Base-by-base conservation (phyloP, 1,140 invertebrate genomes). In the Kradibia gibbosae region DNA sequence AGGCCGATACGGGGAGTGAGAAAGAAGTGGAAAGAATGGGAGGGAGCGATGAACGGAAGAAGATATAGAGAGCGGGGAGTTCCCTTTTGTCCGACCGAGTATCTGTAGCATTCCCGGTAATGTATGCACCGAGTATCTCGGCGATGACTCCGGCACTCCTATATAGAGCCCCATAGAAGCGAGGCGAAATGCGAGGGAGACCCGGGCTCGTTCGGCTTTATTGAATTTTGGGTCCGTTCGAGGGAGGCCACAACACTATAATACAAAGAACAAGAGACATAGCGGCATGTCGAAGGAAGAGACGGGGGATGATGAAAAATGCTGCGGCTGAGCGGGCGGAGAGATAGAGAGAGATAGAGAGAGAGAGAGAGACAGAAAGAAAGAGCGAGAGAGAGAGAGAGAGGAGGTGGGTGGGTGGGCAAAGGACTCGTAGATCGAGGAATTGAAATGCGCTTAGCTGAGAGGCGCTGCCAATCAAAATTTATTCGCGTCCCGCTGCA, bases 191-290 rank as follows among this genome's bases (percentile, higher is more conserved):
- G 83, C 84, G 84, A 86, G 87, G 86, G 85, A 85, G 85, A 87
- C 17, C 13, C 45, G 84, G 82, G 85, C 86, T 90, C 86, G 86
- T 90, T 88, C 86, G 85, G 84, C 87, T 91, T 91, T 91, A 91
- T 91, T 91, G 89, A 91, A 91, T 91, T 91, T 91, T 90, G 88
- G 89, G 89, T 85, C 88, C 85, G 87, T 90, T 86, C 87, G 89
- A 86, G 89, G 89, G 86, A 84, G 75, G 84, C n/a, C n/a, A n/a
- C 85, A 83, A 86, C 86, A 82, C 81, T 70, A 45, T 65, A 8
- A 31, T 67, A 79, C 77, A 57, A 73, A 72, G 75, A 84, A 77
- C 55, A 75, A 74, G 84, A 80, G 67, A 83, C 57, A 48, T 53
- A 72, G 55, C 48, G 53, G 13, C 15, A 65, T 20, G 34, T 34